These are phyloP conservation scores for Leptinotarsa lineolata DNA, from an alignment of 1,140 invertebrate genomes.

Conservation along the genomic window DNA sequence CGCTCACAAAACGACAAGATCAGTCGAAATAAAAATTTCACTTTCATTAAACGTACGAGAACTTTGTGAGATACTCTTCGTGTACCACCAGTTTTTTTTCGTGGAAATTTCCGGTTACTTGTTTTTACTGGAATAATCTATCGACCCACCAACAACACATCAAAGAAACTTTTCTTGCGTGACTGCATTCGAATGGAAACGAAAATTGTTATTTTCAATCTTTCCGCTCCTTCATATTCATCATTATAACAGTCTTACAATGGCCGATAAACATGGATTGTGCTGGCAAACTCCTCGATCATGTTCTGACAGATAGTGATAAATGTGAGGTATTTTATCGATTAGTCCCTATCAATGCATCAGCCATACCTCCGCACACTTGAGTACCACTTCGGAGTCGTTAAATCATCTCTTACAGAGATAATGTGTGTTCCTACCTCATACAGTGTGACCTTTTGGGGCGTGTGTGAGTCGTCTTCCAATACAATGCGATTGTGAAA, in stretches of 20 bases:
- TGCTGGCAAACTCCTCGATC: constrained; percentile 11
- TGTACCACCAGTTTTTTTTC: no score
- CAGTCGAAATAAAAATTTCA: no score
- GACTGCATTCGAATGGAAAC: neutral
- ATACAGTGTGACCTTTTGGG: constrained; percentile 3
- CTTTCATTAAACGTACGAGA: no score
- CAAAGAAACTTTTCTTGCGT: neutral
- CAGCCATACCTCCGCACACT: constrained; percentile 12
- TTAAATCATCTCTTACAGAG: constrained; percentile 13
- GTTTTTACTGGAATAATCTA: no score
- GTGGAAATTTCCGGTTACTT: no score
- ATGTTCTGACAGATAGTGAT: constrained; percentile 14
- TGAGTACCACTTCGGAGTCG: neutral
- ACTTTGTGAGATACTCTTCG: no score
- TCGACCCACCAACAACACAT: neutral
- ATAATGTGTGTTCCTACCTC: constrained; percentile 7
- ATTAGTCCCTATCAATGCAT: constrained; percentile 11
- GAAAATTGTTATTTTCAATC: neutral
- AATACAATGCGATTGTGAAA: neutral
- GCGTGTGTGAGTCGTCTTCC: neutral
- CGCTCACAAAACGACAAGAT: no score
- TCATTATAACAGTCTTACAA: constrained; percentile 13
- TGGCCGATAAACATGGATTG: constrained; percentile 12
- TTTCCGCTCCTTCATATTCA: constrained; percentile 8
- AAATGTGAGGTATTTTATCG: constrained; percentile 16